Percentiles rank a stretch among this genome's conserved stretches.
Conservation (phyloP, 2,113 vertebrate species). For the Phalacrocorax brasilianus region DNA sequence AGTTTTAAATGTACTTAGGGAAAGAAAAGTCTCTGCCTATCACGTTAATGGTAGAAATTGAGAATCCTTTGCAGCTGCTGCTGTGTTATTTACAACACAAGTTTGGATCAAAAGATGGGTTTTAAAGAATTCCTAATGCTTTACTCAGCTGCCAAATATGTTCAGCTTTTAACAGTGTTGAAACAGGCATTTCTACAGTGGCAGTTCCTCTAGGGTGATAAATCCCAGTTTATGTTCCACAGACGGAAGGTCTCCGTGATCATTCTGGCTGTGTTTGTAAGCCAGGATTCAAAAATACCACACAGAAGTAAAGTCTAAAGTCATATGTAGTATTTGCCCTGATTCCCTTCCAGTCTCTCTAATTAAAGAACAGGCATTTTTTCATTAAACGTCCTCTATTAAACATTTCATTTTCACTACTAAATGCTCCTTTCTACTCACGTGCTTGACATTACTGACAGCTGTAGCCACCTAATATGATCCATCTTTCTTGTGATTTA, state of each 20-base stretch:
- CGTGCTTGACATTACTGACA: not conserved
- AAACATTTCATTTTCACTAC: not conserved
- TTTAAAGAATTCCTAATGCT: constrained; percentile 59
- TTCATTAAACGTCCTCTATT: not conserved
- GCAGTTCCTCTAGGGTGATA: constrained; percentile 63
- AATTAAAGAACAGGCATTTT: not conserved
- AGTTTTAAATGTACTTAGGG: not conserved
- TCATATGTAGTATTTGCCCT: not conserved
- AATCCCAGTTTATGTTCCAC: constrained; percentile 54
- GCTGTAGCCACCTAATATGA: not conserved
- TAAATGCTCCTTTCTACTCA: constrained; percentile 9
- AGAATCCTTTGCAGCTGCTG: constrained; percentile 45
- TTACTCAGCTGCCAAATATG: constrained; percentile 56
- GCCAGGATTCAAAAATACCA: constrained; percentile 8
- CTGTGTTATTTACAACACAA: constrained; percentile 54
- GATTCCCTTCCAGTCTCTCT: not conserved
- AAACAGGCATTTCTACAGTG: constrained; percentile 60
- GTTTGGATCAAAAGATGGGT: constrained; percentile 58
- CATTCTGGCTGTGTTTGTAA: not conserved
- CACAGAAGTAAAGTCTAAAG: constrained; percentile 13
- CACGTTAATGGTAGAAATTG: not conserved
- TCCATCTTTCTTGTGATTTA: not conserved
- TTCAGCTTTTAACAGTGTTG: constrained; percentile 56
- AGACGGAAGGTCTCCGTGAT: constrained; percentile 30
- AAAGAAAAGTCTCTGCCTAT: not conserved